Evolutionary conservation across 2,113 vertebrate genomes (phyloP).

Genomic region (Felis chaus): DNA sequence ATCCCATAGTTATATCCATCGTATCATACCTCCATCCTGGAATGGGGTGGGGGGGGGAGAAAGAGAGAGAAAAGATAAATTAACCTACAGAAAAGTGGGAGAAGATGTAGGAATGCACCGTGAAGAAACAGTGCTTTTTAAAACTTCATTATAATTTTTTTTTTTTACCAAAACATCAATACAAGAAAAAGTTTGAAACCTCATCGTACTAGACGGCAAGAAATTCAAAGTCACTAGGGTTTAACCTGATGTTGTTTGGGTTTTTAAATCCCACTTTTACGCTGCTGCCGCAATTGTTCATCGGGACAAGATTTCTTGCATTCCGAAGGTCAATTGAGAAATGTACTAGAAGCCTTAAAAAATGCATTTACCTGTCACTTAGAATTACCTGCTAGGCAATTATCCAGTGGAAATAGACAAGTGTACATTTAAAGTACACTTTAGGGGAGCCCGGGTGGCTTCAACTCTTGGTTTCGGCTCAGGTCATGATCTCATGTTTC

Average conservation of each 20-base stretch:
- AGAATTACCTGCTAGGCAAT: not conserved
- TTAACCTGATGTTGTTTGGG: not conserved
- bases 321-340: slow-evolving; percentile 9
- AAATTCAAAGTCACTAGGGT: not conserved
- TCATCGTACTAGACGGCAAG: not conserved
- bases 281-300: not conserved
- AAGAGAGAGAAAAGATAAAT: slow-evolving; percentile 68
- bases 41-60: slow-evolving; percentile 64
- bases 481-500: too few relatives aligned
- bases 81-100: slow-evolving; percentile 13
- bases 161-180: not conserved
- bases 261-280: not conserved
- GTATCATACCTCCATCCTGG: slow-evolving; percentile 92
- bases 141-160: not conserved
- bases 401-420: not conserved
- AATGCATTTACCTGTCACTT: not conserved
- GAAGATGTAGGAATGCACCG: not conserved
- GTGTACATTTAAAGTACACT: not conserved
- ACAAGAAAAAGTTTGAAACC: not conserved
- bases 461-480: too few relatives aligned
- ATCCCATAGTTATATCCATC: slow-evolving; percentile 94
- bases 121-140: not conserved
- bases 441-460: too few relatives aligned
- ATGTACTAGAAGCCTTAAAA: slow-evolving; percentile 14
- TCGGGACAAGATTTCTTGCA: not conserved